Conservation (phyloP, 30 jellyfish, hydroid and myxozoan species). For the Catostylus mosaicus region DNA sequence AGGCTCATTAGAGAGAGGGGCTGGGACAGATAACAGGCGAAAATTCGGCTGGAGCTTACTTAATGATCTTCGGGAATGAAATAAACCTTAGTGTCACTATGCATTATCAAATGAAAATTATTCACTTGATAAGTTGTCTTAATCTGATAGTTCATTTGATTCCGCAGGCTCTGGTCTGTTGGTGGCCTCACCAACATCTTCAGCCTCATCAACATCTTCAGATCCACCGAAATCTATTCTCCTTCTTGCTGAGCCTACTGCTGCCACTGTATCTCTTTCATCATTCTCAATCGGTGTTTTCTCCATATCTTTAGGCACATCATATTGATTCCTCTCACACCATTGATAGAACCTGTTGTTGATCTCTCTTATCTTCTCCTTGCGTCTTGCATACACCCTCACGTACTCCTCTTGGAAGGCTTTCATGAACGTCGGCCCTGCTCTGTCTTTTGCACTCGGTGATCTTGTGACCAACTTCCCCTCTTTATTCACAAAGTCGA, state of each 20-base stretch:
- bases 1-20: background rate
- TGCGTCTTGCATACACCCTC: conserved; percentile 33
- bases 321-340: conserved; percentile 22
- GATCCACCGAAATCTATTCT: background rate
- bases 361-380: conserved; percentile 34
- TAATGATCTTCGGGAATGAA: background rate
- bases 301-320: conserved; percentile 53
- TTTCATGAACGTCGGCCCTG: background rate
- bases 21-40: background rate
- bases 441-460: background rate
- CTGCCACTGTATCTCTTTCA: background rate
- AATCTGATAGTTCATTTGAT: background rate
- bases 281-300: conserved; percentile 54
- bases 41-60: background rate
- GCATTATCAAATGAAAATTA: background rate
- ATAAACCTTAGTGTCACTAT: background rate
- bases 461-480: conserved; percentile 29
- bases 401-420: conserved; percentile 38
- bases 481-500: conserved; percentile 49
- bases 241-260: background rate
- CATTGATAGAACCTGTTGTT: conserved; percentile 27
- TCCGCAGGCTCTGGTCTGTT: background rate
- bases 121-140: background rate
- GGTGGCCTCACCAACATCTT: background rate
- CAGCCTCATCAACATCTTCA: background rate